phyloP scores from a whole-genome alignment of 1,140 invertebrate species.

The Drosophila santomea region DNA sequence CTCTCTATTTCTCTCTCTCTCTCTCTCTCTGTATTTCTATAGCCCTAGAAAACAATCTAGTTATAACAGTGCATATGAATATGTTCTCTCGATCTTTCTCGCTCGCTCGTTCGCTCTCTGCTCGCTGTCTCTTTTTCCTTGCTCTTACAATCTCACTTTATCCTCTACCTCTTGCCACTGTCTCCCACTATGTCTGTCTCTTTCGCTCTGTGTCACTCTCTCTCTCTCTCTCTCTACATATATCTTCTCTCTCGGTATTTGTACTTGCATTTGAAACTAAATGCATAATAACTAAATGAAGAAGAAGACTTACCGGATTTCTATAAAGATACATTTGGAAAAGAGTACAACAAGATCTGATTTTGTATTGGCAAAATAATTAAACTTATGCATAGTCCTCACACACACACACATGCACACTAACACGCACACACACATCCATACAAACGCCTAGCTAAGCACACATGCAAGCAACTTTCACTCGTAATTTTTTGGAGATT shows the following conservation, averaged over 20 bases:
- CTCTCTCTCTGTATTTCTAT: conserved; percentile 30
- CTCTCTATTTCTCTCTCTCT: conserved; percentile 12
- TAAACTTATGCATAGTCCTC: conserved; percentile 71
- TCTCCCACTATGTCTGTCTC: conserved; percentile 32
- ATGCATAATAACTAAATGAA: conserved; percentile 38
- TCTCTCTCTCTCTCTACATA: conserved; percentile 2
- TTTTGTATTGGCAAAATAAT: conserved; percentile 58
- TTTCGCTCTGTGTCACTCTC: conserved; percentile 34
- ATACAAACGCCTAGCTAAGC: conserved; percentile 42
- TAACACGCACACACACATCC: conserved; percentile 9
- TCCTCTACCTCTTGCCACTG: conserved; percentile 31
- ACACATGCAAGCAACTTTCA: conserved; percentile 43
- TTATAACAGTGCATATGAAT: conserved; percentile 36
- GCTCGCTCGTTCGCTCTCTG: conserved; percentile 63
- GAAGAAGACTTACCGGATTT: conserved; percentile 34
- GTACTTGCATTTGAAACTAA: conserved; percentile 55
- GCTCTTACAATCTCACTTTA: conserved; percentile 21
- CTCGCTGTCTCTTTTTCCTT: conserved; percentile 56
- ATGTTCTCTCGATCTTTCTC: conserved; percentile 56
- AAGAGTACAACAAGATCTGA: conserved; percentile 42
- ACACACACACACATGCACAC: conserved; percentile 50
- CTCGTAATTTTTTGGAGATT: conserved; percentile 9
- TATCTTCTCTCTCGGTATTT: conserved; percentile 54
- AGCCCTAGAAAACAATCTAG: conserved; percentile 33
- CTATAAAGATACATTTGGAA: conserved; percentile 24